Evolutionary conservation across 2,888 invertebrate species (phyloP).

Genomic region (Hemicrepidius hirtus): DNA sequence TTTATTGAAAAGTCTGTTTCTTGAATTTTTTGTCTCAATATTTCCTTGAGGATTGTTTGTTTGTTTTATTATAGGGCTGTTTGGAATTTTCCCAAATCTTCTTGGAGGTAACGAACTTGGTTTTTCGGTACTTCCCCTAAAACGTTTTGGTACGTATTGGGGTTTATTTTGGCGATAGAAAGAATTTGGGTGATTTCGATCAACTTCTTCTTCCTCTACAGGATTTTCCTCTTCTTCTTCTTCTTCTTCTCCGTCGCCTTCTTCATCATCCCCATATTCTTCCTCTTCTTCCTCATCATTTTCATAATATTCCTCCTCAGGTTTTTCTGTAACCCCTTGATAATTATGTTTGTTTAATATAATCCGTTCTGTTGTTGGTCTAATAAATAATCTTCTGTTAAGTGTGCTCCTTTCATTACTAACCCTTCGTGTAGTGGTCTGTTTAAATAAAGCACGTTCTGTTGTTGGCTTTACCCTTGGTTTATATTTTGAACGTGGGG

Average conservation of each 20-base stretch:
- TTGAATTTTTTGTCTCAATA: slow-evolving; percentile 43
- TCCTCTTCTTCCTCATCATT: slow-evolving; percentile 50
- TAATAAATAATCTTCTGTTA: background rate
- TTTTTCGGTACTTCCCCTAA: slow-evolving; percentile 3
- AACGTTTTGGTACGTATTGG: slow-evolving; percentile 19
- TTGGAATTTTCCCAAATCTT: background rate
- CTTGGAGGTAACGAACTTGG: background rate
- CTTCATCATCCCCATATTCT: slow-evolving; percentile 37
- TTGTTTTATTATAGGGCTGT: slow-evolving; percentile 5
- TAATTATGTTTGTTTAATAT: background rate
- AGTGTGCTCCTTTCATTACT: background rate
- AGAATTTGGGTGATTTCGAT: too few relatives aligned
- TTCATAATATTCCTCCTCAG: slow-evolving; percentile 65
- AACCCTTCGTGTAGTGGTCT: background rate
- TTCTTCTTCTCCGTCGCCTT: slow-evolving; percentile 3
- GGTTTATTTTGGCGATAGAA: slow-evolving; percentile 52
- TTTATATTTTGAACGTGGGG: slow-evolving; percentile 29
- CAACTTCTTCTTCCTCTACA: slow-evolving; percentile 62
- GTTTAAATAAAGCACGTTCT: slow-evolving; percentile 10
- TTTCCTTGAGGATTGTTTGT: slow-evolving; percentile 20
- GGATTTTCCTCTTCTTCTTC: slow-evolving; percentile 24
- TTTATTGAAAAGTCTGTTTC: slow-evolving; percentile 65
- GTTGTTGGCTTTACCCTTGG: slow-evolving; percentile 29
- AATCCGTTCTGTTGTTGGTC: background rate
- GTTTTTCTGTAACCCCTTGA: slow-evolving; percentile 58